These are phyloP conservation scores for Petromus typicus DNA, from an alignment of 2,113 vertebrate genomes.

Conservation along the genomic window DNA sequence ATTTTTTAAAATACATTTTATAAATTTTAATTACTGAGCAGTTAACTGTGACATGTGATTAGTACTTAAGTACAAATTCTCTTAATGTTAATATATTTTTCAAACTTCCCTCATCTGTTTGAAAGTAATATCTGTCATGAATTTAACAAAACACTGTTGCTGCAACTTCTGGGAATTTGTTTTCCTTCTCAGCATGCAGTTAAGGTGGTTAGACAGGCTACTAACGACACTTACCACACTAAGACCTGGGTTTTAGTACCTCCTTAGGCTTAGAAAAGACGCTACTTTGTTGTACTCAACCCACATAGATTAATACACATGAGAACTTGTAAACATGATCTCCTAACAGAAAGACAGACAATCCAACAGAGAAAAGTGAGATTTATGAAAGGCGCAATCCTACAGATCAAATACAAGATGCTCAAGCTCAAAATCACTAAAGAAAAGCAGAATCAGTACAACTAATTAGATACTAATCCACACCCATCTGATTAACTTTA, in stretches of 20 bases:
- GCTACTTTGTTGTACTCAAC: neutral
- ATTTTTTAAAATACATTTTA: constrained; percentile 13
- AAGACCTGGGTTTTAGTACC: neutral
- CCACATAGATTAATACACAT: neutral
- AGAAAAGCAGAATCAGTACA: neutral
- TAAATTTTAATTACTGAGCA: constrained; percentile 12
- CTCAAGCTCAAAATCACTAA: neutral
- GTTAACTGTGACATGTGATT: neutral
- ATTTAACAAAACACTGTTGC: neutral
- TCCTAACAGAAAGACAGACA: neutral
- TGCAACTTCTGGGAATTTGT: neutral
- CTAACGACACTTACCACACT: neutral
- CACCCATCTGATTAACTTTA: neutral
- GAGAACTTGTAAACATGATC: neutral
- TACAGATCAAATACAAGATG: neutral
- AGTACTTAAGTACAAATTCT: neutral
- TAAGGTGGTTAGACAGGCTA: neutral
- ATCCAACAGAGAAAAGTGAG: neutral
- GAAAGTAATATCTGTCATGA: neutral
- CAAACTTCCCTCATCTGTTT: neutral
- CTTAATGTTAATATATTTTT: neutral
- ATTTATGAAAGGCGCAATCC: neutral
- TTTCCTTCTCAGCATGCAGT: neutral
- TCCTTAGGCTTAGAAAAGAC: neutral
- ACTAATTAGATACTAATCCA: neutral